These are phyloP conservation scores for Brachystomella parvula DNA, from an alignment of 1,140 invertebrate species.

Conservation along the genomic window DNA sequence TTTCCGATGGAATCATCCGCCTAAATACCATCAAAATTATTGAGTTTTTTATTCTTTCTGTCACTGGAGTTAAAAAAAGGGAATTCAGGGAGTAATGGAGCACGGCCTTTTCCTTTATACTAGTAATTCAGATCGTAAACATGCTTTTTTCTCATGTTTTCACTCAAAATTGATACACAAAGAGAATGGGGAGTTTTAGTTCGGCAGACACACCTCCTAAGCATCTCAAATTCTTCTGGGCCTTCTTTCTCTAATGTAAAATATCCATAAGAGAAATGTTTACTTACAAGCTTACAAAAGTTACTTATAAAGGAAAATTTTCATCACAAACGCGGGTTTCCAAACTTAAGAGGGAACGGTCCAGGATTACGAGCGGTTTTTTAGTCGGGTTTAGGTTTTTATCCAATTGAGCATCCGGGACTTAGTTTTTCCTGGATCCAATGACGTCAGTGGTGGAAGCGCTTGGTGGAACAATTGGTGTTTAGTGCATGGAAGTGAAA, in stretches of 20 bases:
- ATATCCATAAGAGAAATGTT: not conserved
- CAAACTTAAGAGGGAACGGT: too few relatives aligned
- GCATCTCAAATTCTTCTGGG: not conserved
- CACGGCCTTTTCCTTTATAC: not conserved
- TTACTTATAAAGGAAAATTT: too few relatives aligned
- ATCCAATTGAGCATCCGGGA: too few relatives aligned
- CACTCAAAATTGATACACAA: not conserved
- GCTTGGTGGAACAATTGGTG: too few relatives aligned
- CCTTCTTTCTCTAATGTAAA: not conserved
- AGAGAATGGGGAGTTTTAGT: not conserved
- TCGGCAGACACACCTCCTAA: not conserved
- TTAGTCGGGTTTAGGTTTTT: too few relatives aligned
- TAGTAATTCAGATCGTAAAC: not conserved
- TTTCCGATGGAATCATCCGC: not conserved
- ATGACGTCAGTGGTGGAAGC: too few relatives aligned
- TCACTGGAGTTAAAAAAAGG: not conserved
- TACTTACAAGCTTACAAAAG: too few relatives aligned
- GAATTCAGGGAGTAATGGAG: not conserved
- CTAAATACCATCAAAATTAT: not conserved
- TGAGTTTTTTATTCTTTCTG: not conserved
- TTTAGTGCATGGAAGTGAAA: too few relatives aligned
- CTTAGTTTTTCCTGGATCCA: too few relatives aligned
- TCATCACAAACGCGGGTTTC: too few relatives aligned
- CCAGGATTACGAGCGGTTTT: too few relatives aligned
- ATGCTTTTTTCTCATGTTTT: not conserved